Conservation (phyloP, 2,113 vertebrate species). For the Macquaria ambigua region DNA sequence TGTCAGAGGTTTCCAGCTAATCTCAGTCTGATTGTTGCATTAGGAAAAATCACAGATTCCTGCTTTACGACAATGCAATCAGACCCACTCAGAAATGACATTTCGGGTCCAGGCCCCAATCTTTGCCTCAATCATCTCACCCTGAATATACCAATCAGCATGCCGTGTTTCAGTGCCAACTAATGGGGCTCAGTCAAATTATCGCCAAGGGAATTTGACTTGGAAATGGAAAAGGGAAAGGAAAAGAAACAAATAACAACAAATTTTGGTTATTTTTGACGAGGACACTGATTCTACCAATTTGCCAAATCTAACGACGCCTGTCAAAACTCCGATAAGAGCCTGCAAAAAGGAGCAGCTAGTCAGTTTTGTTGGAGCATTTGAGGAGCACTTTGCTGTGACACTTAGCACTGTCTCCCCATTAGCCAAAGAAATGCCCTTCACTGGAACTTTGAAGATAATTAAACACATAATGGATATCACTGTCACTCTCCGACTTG, state of each 20-base stretch:
- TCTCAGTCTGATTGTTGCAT: slow-evolving; percentile 76
- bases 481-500: slow-evolving; percentile 86
- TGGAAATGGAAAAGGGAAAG: slow-evolving; percentile 73
- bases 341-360: slow-evolving; percentile 54
- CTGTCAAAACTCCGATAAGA: slow-evolving; percentile 75
- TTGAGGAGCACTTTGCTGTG: slow-evolving; percentile 81
- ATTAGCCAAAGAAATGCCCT: slow-evolving; percentile 86
- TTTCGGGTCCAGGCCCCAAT: slow-evolving; percentile 77
- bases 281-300: slow-evolving; percentile 81
- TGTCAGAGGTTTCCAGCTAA: slow-evolving; percentile 62
- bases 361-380: slow-evolving; percentile 76
- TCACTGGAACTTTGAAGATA: slow-evolving; percentile 88
- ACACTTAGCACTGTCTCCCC: slow-evolving; percentile 81
- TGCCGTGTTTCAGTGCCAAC: slow-evolving; percentile 72
- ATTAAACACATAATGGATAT: slow-evolving; percentile 89
- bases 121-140: slow-evolving; percentile 76
- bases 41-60: slow-evolving; percentile 76
- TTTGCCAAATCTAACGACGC: slow-evolving; percentile 73
- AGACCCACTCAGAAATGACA: slow-evolving; percentile 81
- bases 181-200: slow-evolving; percentile 80
- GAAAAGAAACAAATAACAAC: slow-evolving; percentile 80
- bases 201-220: slow-evolving; percentile 77
- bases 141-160: slow-evolving; percentile 81
- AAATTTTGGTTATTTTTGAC: slow-evolving; percentile 78
- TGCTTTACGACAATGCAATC: slow-evolving; percentile 81